Conservation (phyloP, 1,140 invertebrate species). For the Drosophila punjabiensis region DNA sequence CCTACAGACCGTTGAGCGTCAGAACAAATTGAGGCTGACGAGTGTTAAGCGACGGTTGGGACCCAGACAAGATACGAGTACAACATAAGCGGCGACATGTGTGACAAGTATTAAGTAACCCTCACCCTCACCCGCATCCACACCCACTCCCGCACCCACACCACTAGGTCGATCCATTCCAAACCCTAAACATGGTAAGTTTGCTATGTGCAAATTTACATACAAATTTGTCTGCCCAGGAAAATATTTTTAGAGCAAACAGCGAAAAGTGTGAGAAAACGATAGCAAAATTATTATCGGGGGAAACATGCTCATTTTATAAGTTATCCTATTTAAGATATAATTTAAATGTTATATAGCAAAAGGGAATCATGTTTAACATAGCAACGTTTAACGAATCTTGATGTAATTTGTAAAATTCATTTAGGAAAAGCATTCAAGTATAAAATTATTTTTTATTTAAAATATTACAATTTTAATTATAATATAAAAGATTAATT, state of each 20-base stretch:
- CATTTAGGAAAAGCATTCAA: no score
- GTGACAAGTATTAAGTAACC: constrained; percentile 71
- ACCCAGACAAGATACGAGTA: constrained; percentile 45
- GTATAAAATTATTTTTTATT: no score
- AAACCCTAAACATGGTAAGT: constrained; percentile 29
- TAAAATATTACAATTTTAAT: no score
- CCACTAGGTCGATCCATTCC: not conserved
- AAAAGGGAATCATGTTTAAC: not conserved
- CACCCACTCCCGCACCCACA: not conserved
- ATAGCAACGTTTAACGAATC: no score
- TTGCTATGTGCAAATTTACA: constrained; percentile 66
- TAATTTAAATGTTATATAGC: not conserved
- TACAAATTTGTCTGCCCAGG: constrained; percentile 75
- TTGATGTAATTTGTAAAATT: not conserved
- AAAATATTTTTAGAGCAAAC: constrained; percentile 37
- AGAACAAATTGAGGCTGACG: constrained; percentile 80
- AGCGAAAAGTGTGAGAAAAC: constrained; percentile 54
- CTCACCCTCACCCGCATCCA: constrained; percentile 6
- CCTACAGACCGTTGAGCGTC: constrained; percentile 49
- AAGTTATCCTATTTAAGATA: not conserved
- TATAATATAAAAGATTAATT: no score
- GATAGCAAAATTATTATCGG: no score
- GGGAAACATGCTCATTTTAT: not conserved
- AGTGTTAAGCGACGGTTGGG: constrained; percentile 71
- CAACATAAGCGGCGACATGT: constrained; percentile 68